A percentile compares a stretch with the other conserved stretches of the same genome.
Evolutionary conservation across 1,140 invertebrate species (phyloP).

Genomic region (Plodia interpunctella): DNA sequence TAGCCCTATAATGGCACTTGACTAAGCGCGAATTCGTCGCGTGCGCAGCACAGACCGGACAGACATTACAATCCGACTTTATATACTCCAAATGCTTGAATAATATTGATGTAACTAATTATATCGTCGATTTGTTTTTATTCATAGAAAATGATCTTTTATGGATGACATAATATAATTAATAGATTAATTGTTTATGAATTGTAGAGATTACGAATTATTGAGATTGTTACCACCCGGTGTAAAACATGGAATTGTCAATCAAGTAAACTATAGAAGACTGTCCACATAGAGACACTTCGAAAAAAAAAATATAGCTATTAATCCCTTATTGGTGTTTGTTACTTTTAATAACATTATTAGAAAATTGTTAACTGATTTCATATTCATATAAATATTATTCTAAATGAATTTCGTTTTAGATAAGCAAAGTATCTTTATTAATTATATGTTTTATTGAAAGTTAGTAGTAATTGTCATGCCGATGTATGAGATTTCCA

Average conservation of each 20-base stretch:
- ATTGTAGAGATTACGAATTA: conserved; percentile 69
- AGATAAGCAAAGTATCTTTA: conserved; percentile 59
- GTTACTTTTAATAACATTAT: conserved; percentile 61
- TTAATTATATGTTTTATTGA: conserved; percentile 56
- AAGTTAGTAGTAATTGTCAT: conserved; percentile 47
- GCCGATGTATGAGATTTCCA: conserved; percentile 48
- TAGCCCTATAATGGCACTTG: too few relatives aligned
- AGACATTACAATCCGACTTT: conserved; percentile 31
- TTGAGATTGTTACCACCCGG: conserved; percentile 74
- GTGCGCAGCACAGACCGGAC: conserved; percentile 17
- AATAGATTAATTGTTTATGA: conserved; percentile 67
- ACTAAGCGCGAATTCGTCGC: conserved; percentile 4
- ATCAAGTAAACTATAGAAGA: conserved; percentile 9
- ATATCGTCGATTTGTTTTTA: conserved; percentile 50
- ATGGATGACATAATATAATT: conserved; percentile 68
- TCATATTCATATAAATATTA: conserved; percentile 48
- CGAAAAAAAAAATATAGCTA: conserved; percentile 18
- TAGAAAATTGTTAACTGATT: conserved; percentile 62
- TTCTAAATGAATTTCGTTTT: conserved; percentile 55
- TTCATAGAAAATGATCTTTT: conserved; percentile 62
- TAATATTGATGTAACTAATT: conserved; percentile 47
- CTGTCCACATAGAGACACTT: conserved; percentile 15
- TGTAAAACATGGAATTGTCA: conserved; percentile 52
- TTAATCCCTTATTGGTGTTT: conserved; percentile 50
- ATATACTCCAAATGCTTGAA: conserved; percentile 43